These are phyloP conservation scores for Hylomyscus alleni DNA, from an alignment of 2,797 vertebrate species.

Conservation along the genomic window DNA sequence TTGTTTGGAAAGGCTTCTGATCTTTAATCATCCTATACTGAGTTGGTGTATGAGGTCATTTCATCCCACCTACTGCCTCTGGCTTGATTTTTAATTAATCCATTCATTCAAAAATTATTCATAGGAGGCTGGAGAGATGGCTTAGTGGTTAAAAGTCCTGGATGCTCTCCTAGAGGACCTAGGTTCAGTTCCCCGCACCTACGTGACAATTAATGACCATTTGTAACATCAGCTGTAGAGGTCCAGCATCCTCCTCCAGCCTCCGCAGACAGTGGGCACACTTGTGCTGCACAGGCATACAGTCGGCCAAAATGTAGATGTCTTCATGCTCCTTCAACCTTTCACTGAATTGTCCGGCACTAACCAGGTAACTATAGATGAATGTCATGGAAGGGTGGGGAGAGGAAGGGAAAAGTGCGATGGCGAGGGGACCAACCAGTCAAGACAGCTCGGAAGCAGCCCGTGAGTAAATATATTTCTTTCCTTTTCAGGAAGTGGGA, in stretches of 20 bases:
- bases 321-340: not conserved
- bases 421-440: not conserved
- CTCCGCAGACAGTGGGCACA: not conserved
- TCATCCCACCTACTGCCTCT: not conserved
- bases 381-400: not conserved
- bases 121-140: not conserved
- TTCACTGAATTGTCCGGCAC: conserved; percentile 13
- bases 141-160: not conserved
- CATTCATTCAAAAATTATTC: not conserved
- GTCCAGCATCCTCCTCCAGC: not conserved
- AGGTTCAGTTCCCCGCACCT: not conserved
- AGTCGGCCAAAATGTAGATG: not conserved
- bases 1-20: conserved; percentile 16
- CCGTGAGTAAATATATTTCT: not conserved
- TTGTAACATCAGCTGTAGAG: not conserved
- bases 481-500: not conserved
- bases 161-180: not conserved
- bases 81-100: conserved; percentile 52
- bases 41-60: conserved; percentile 10
- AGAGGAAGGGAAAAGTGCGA: not conserved
- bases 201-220: not conserved
- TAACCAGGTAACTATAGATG: not conserved
- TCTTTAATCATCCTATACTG: conserved; percentile 36
- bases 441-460: conserved; percentile 8
- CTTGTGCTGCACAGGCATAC: not conserved